Evolutionary conservation across 2,888 invertebrate species (phyloP).

Genomic region (Drosophila nigricruria): DNA sequence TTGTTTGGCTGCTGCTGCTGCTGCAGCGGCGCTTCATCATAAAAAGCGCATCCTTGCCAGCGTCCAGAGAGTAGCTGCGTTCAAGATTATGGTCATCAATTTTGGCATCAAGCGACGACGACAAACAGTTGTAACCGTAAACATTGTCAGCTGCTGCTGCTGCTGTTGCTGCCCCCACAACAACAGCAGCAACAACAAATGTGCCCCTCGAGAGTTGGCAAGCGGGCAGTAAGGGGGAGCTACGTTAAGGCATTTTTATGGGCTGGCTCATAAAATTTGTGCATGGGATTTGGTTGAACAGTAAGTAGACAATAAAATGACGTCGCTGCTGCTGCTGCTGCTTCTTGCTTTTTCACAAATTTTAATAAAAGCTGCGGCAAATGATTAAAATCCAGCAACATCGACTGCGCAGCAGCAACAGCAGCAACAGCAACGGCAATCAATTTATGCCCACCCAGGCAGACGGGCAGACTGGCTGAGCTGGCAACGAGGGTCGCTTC

Average conservation of each 20-base stretch:
- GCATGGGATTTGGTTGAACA: conserved; percentile 75
- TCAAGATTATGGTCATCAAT: conserved; percentile 84
- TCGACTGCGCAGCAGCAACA: conserved; percentile 49
- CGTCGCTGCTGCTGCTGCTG: conserved; percentile 53
- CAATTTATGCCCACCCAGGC: conserved; percentile 73
- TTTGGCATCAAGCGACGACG: conserved; percentile 79
- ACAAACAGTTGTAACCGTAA: conserved; percentile 76
- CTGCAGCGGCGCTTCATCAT: conserved; percentile 74
- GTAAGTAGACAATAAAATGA: conserved; percentile 81
- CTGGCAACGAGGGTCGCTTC: conserved; percentile 67
- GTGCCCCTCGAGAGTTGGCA: conserved; percentile 69
- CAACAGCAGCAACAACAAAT: conserved; percentile 64
- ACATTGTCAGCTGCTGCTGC: conserved; percentile 69
- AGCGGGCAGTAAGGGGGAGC: conserved; percentile 3
- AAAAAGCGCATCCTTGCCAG: conserved; percentile 77
- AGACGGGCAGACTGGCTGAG: conserved; percentile 7
- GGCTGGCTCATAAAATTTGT: conserved; percentile 79
- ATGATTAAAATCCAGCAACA: conserved; percentile 69
- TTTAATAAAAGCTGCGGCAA: conserved; percentile 75
- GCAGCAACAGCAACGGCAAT: conserved; percentile 49
- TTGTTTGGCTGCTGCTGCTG: conserved; percentile 43
- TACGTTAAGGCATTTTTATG: conserved; percentile 76
- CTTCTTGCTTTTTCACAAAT: conserved; percentile 40
- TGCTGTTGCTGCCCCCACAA: conserved; percentile 16
- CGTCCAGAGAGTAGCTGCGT: conserved; percentile 54